Base-by-base conservation (phyloP, 2,113 vertebrate species). In the Myodes glareolus region DNA sequence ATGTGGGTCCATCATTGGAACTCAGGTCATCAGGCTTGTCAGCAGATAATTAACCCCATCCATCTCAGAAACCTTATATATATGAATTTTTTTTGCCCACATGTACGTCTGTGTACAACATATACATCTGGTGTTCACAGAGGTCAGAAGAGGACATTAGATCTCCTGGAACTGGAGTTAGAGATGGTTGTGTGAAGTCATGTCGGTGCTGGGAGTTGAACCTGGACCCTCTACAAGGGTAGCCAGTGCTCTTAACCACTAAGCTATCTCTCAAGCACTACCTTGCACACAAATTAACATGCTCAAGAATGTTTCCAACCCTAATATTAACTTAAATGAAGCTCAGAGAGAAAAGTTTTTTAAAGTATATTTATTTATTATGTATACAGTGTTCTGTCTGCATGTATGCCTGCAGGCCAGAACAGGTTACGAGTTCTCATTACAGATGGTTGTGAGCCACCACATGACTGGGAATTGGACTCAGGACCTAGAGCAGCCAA, bases 321-420 rank as follows among this genome's bases (percentile, higher is more conserved):
- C n/a, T 88, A 86, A 84, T 25, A 86, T 87, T 81, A 95, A 85
- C 33, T 92, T 65, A 90, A 94, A 39, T 76, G 89, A 96, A 81
- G 42, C 55, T 77, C 75, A 90, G 5, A 81, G 16, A 55, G 10
- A 81, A 52, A 27, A 14, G 17, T 39, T 5, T 68, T 68, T 58
- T 58, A 58, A 58, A 19, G 55, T 58, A 21, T 58, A 58, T 58
- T 58, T 58, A 58, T 19, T 58, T 58, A 58, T 58, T 58, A 58
- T 58, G 55, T 58, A 58, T 58, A 58, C 55, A 58, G 55, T 21
- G 55, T 58, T 58, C 55, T 58, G 55, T 58, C 55, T 58, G 55
- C 19, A 58, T 58, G 55, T 58, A 19, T 58, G 55, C 55, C 55
- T 58, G 55, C 19, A 58, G 55, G 55, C 55, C 55, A 58, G 17